Percentiles rank a stretch among this genome's conserved stretches.
These are phyloP conservation scores for Coregonus ussuriensis DNA, from an alignment of 2,797 vertebrate genomes.

Conservation along the genomic window DNA sequence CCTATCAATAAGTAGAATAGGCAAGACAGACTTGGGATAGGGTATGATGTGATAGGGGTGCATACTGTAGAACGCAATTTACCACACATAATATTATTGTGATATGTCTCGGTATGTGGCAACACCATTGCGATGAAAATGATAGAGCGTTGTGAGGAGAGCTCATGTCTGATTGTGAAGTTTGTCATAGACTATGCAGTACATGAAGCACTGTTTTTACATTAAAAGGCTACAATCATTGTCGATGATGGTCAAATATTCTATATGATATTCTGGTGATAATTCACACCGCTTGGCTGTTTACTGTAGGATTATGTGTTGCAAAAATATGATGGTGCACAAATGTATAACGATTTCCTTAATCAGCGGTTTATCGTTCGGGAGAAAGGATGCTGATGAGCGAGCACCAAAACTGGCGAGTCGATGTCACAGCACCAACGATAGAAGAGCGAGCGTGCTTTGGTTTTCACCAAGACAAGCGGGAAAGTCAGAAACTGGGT, in stretches of 20 bases:
- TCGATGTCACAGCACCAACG: constrained; percentile 41
- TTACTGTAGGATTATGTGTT: background rate
- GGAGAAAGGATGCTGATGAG: constrained; percentile 47
- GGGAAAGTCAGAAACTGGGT: background rate
- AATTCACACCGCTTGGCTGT: background rate
- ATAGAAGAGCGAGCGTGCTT: background rate
- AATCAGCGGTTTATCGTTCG: constrained; percentile 45
- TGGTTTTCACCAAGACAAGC: background rate
- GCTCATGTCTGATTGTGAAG: background rate
- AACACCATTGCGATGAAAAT: constrained; percentile 25
- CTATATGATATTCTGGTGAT: background rate
- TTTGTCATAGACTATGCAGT: constrained; percentile 4
- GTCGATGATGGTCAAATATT: background rate
- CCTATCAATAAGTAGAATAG: background rate
- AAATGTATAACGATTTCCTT: constrained; percentile 1
- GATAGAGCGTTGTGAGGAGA: background rate
- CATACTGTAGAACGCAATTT: background rate
- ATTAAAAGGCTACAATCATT: background rate
- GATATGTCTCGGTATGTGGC: constrained; percentile 45
- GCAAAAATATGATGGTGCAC: background rate
- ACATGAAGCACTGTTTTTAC: background rate
- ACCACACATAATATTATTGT: constrained; percentile 7
- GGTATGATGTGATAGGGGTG: background rate
- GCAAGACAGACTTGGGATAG: background rate
- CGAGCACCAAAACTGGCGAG: constrained; percentile 53